Evolutionary conservation across 2,113 vertebrate genomes (phyloP).

Genomic region (Turnix velox): DNA sequence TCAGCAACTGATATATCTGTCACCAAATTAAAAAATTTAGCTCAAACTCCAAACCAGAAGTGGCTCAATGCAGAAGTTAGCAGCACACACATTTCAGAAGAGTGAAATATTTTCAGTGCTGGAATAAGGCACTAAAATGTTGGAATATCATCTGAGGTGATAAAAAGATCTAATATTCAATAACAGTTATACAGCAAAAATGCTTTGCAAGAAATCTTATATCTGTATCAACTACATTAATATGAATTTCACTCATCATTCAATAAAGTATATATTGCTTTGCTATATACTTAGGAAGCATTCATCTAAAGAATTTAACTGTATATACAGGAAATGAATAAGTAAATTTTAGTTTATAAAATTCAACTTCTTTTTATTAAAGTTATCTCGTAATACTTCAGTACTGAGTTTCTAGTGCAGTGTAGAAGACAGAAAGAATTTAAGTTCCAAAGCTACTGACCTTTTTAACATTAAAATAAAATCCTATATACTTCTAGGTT

Average conservation of each 20-base stretch:
- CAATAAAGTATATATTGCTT: constrained; percentile 70
- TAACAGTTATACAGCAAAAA: constrained; percentile 58
- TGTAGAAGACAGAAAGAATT: constrained; percentile 69
- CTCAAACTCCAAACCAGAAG: constrained; percentile 8
- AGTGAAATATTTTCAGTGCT: constrained; percentile 40
- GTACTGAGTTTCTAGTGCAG: constrained; percentile 40
- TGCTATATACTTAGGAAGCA: constrained; percentile 61
- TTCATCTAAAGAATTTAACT: constrained; percentile 66
- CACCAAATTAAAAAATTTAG: constrained; percentile 41
- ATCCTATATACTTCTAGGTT: constrained; percentile 71
- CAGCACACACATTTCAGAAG: background rate
- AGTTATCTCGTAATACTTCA: constrained; percentile 68
- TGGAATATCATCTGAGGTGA: constrained; percentile 36
- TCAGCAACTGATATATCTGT: background rate
- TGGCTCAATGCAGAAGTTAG: background rate
- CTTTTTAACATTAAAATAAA: constrained; percentile 80
- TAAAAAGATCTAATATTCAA: constrained; percentile 66
- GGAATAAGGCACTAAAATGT: constrained; percentile 36
- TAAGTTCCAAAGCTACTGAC: constrained; percentile 69
- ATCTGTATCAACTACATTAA: constrained; percentile 58
- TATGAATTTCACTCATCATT: constrained; percentile 67
- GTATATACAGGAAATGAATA: constrained; percentile 68
- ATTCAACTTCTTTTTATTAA: constrained; percentile 71
- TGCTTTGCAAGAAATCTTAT: constrained; percentile 64
- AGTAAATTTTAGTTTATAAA: constrained; percentile 74